A percentile compares a stretch with the other conserved stretches of the same genome.
These are phyloP conservation scores for human DNA, from an alignment of 2,113 vertebrate species.

Conservation along the genomic window DNA sequence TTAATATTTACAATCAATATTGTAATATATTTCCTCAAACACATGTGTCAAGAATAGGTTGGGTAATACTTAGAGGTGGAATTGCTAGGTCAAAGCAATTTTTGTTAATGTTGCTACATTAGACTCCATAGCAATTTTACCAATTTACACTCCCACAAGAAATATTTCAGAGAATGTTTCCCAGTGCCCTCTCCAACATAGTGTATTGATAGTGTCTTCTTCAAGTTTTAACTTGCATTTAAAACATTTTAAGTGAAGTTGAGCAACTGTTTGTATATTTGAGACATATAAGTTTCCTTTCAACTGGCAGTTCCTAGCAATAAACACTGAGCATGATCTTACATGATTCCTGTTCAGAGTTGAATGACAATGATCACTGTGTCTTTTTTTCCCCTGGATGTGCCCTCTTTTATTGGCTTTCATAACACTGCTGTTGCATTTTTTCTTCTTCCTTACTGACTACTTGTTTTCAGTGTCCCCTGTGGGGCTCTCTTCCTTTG, in stretches of 20 bases:
- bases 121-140: neutral
- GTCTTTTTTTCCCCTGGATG: neutral
- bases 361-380: neutral
- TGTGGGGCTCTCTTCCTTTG: neutral
- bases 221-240: constrained; percentile 38
- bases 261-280: neutral
- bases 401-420: neutral
- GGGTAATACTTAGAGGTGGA: neutral
- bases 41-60: neutral
- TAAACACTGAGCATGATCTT: neutral
- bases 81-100: constrained; percentile 25
- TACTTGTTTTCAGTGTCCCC: neutral
- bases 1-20: neutral
- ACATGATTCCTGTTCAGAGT: neutral
- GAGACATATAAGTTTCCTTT: neutral
- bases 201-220: neutral
- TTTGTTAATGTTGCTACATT: neutral
- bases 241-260: neutral
- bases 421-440: neutral
- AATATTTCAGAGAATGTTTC: constrained; percentile 31
- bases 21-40: constrained; percentile 35
- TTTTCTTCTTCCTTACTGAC: neutral
- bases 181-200: neutral
- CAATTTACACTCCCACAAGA: neutral
- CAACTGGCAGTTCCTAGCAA: neutral